Percentiles rank a stretch among this genome's conserved stretches.
Evolutionary conservation across 2,113 vertebrate species (phyloP).

Genomic region (Oncorhynchus masou): DNA sequence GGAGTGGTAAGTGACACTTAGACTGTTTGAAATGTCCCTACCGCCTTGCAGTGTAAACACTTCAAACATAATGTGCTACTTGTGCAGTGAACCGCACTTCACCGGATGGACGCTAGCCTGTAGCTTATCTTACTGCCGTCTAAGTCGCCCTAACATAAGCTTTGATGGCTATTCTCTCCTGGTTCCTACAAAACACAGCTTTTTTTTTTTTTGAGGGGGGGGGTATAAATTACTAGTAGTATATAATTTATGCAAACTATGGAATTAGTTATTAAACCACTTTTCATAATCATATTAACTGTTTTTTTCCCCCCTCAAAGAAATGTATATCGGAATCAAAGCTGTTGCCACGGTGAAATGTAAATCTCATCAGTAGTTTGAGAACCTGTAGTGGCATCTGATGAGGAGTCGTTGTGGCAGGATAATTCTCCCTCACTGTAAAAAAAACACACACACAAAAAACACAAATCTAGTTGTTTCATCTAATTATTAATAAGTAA

Average conservation of each 20-base stretch:
- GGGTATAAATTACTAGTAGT: not conserved
- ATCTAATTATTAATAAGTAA: too few relatives aligned
- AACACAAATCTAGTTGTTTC: too few relatives aligned
- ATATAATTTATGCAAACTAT: not conserved
- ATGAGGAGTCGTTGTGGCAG: too few relatives aligned
- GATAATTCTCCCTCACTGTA: too few relatives aligned
- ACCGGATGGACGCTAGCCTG: not conserved
- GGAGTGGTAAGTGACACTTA: slow-evolving; percentile 19
- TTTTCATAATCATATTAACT: not conserved
- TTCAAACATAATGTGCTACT: not conserved
- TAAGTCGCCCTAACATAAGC: not conserved
- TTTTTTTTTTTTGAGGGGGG: too few relatives aligned
- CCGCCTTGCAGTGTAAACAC: slow-evolving; percentile 13
- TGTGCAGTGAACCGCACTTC: not conserved
- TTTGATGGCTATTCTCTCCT: not conserved
- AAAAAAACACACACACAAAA: too few relatives aligned
- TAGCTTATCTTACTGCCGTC: not conserved
- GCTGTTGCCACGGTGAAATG: too few relatives aligned
- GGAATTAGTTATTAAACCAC: not conserved
- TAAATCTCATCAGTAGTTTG: too few relatives aligned
- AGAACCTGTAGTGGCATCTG: too few relatives aligned
- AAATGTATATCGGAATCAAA: too few relatives aligned
- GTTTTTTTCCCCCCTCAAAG: too few relatives aligned
- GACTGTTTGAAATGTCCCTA: not conserved
- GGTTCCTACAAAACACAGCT: not conserved